A percentile compares a stretch with the other conserved stretches of the same genome.
Conservation (phyloP, 2,888 invertebrate species). For the Tenthredo scrophulariae region DNA sequence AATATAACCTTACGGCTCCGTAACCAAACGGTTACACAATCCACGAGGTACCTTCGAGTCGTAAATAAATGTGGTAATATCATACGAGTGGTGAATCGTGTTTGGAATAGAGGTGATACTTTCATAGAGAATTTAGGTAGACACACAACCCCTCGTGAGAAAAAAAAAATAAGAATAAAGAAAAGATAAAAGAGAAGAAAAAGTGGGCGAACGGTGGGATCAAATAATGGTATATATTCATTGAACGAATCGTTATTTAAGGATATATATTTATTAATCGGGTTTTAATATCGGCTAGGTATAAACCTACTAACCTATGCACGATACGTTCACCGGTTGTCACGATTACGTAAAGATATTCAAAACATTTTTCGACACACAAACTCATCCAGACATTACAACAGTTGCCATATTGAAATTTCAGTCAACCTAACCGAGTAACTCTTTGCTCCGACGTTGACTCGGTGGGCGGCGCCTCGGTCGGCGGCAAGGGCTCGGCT, state of each 20-base stretch:
- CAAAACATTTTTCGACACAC: constrained; percentile 71
- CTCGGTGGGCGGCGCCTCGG: constrained; percentile 51
- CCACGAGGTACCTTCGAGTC: neutral
- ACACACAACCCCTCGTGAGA: neutral
- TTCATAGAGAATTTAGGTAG: neutral
- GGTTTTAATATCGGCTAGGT: neutral
- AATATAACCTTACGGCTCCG: constrained; percentile 11
- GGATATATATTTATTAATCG: neutral
- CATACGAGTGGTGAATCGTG: neutral
- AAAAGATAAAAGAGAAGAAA: neutral
- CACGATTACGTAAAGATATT: constrained; percentile 68
- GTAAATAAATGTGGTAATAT: neutral
- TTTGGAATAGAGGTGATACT: neutral
- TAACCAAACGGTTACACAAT: constrained; percentile 3
- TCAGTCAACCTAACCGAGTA: constrained; percentile 31
- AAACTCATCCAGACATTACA: constrained; percentile 69
- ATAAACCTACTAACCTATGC: constrained; percentile 71
- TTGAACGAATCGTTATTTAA: constrained; percentile 4
- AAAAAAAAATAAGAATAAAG: neutral
- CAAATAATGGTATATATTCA: neutral
- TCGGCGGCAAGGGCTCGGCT: constrained; percentile 10
- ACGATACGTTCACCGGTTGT: constrained; percentile 70
- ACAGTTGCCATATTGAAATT: constrained; percentile 72
- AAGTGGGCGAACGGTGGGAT: neutral
- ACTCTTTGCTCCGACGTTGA: constrained; percentile 30